Conservation (phyloP, 2,888 invertebrate genomes). For the Nemoura dubitans region DNA sequence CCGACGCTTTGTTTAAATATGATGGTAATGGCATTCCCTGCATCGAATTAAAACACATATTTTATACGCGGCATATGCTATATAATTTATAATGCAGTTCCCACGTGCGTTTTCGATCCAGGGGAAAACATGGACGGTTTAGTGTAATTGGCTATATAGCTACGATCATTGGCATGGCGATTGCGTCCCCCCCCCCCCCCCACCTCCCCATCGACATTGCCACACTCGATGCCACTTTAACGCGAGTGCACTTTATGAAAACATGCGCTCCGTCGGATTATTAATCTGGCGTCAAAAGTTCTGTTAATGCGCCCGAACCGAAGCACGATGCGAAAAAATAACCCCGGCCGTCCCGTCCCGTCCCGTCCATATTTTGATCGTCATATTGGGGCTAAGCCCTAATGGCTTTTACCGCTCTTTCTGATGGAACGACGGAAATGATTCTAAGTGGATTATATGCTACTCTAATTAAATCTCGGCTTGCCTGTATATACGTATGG, state of each 20-base stretch:
- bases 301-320: neutral
- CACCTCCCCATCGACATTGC: neutral
- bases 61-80: no score
- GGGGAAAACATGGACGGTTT: neutral
- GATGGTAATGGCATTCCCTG: neutral
- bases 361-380: neutral
- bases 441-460: slow-evolving; percentile 41
- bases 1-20: neutral
- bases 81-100: neutral
- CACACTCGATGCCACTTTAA: neutral
- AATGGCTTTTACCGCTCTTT: slow-evolving; percentile 43
- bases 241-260: neutral
- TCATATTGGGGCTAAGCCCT: slow-evolving; percentile 33
- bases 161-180: neutral
- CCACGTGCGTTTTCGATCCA: neutral
- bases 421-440: slow-evolving; percentile 39
- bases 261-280: neutral
- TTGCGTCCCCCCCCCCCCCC: neutral
- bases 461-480: slow-evolving; percentile 40
- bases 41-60: neutral
- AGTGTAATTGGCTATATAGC: neutral
- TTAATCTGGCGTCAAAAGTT: neutral
- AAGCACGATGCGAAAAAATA: neutral
- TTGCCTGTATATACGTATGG: slow-evolving; percentile 19
- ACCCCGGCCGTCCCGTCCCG: no score